Evolutionary conservation across 2,888 invertebrate species (phyloP).

Genomic region (Spilarctia lutea): DNA sequence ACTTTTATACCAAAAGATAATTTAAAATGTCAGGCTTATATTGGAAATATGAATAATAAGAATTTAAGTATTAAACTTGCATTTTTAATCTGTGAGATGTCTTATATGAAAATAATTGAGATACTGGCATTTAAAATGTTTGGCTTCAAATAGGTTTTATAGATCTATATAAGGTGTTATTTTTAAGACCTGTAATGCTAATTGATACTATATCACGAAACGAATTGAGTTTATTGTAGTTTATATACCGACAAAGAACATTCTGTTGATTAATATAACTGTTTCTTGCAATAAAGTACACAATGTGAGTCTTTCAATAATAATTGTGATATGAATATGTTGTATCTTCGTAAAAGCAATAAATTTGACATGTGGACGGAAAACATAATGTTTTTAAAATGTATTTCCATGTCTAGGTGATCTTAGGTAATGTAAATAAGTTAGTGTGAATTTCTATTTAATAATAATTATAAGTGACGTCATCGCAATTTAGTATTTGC

Average conservation of each 20-base stretch:
- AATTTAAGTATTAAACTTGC: background rate
- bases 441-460: slow-evolving; percentile 72
- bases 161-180: background rate
- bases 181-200: background rate
- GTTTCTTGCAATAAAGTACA: slow-evolving; percentile 41
- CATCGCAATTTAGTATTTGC: slow-evolving; percentile 67
- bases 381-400: slow-evolving; percentile 56
- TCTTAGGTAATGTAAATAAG: slow-evolving; percentile 72
- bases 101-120: background rate
- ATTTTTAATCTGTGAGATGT: slow-evolving; percentile 2
- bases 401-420: slow-evolving; percentile 62
- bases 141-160: background rate
- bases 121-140: background rate
- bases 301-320: slow-evolving; percentile 44
- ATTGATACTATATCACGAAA: background rate
- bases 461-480: slow-evolving; percentile 48
- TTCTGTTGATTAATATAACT: background rate
- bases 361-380: slow-evolving; percentile 61
- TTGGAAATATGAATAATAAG: background rate
- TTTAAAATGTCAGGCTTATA: background rate
- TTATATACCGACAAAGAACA: background rate
- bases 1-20: slow-evolving; percentile 25
- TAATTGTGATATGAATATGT: slow-evolving; percentile 60
- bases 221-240: background rate
- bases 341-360: slow-evolving; percentile 56